These are phyloP conservation scores for Chloroclystis v-ata DNA, from an alignment of 2,888 invertebrate species.

Conservation along the genomic window DNA sequence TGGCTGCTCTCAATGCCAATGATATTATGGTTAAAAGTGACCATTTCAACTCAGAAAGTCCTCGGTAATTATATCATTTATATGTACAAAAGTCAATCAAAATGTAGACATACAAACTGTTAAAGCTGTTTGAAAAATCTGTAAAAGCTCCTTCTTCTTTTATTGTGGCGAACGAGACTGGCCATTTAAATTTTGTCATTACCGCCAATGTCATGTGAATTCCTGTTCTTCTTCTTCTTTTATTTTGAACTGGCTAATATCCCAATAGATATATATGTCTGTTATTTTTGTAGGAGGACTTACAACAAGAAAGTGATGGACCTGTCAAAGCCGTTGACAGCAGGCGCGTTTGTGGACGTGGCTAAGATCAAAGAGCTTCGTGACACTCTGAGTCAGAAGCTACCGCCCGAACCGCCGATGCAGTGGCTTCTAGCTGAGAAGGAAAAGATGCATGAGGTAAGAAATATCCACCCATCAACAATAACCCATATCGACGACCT, in stretches of 20 bases:
- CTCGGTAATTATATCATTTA: constrained; percentile 55
- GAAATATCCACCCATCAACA: constrained; percentile 3
- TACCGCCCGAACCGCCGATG: constrained; percentile 65
- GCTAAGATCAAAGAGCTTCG: constrained; percentile 78
- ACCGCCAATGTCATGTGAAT: too few species aligned
- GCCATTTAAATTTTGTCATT: too few species aligned
- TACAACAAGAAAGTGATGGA: constrained; percentile 82
- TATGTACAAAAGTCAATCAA: too few species aligned
- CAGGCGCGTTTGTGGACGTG: constrained; percentile 86
- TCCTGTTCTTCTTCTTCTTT: background rate
- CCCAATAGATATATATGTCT: background rate
- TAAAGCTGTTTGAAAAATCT: too few species aligned
- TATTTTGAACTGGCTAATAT: background rate
- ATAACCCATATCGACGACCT: too few species aligned
- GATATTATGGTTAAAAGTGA: constrained; percentile 93
- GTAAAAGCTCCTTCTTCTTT: too few species aligned
- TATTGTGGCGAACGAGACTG: too few species aligned
- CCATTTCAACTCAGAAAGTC: constrained; percentile 84
- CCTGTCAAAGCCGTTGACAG: constrained; percentile 84
- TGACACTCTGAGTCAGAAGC: constrained; percentile 52
- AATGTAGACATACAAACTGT: too few species aligned
- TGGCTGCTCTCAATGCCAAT: constrained; percentile 41
- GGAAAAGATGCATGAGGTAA: constrained; percentile 58
- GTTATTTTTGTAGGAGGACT: constrained; percentile 40
- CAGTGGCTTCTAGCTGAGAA: constrained; percentile 62